These are phyloP conservation scores for Ctena decussata DNA, from an alignment of 2,888 invertebrate genomes.

Conservation along the genomic window DNA sequence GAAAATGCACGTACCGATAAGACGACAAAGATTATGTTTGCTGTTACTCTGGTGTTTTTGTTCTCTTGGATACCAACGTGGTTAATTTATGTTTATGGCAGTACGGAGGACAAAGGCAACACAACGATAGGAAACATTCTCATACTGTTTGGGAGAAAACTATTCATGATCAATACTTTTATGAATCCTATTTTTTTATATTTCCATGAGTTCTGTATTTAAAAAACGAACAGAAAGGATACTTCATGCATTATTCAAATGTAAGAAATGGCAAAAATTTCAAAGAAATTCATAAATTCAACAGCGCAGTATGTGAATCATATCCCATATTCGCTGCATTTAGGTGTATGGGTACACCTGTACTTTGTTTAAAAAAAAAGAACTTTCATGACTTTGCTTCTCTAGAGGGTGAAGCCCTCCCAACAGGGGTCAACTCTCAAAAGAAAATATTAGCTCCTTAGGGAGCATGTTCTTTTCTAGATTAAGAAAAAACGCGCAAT, in stretches of 20 bases:
- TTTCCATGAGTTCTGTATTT: neutral
- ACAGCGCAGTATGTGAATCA: too few relatives aligned
- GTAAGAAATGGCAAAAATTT: neutral
- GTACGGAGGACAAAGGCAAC: neutral
- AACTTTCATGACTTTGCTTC: too few relatives aligned
- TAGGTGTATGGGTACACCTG: too few relatives aligned
- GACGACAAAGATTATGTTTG: conserved; percentile 1
- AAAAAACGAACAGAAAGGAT: neutral
- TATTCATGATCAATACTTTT: neutral
- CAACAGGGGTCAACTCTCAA: too few relatives aligned
- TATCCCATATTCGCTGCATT: too few relatives aligned
- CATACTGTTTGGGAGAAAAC: neutral
- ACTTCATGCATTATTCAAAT: neutral
- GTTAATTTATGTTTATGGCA: neutral
- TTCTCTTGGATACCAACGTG: neutral
- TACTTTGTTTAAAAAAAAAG: too few relatives aligned
- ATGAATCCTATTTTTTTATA: neutral
- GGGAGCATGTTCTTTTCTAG: too few relatives aligned
- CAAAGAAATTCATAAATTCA: too few relatives aligned
- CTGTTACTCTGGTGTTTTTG: neutral
- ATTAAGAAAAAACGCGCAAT: too few relatives aligned
- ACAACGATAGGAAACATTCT: neutral
- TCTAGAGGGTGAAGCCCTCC: too few relatives aligned
- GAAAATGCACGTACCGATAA: neutral
- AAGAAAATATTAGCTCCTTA: too few relatives aligned